Evolutionary conservation across 2,888 invertebrate genomes (phyloP).

Genomic region (Stegana nigrithorax): DNA sequence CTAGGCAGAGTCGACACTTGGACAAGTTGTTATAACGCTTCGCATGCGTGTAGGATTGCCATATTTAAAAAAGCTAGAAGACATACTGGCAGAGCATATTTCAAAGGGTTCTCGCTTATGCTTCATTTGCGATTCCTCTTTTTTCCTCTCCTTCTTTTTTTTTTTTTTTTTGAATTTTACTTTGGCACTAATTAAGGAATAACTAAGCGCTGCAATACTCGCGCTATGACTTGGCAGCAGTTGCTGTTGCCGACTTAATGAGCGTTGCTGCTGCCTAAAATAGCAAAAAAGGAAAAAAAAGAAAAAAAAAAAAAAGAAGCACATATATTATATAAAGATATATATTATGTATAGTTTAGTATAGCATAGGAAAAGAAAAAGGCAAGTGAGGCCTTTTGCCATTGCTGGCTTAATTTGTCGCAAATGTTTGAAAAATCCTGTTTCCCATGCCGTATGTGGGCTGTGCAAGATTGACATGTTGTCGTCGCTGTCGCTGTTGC

Average conservation of each 20-base stretch:
- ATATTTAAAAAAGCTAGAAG: conserved; percentile 13
- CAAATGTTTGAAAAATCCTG: conserved; percentile 22
- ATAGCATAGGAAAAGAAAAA: background rate
- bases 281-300: too few relatives aligned
- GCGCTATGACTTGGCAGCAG: background rate
- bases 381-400: background rate
- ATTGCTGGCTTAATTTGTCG: conserved; percentile 54
- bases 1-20: background rate
- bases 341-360: too few relatives aligned
- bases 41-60: background rate
- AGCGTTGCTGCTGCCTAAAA: too few relatives aligned
- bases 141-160: too few relatives aligned
- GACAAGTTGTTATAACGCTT: background rate
- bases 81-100: background rate
- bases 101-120: background rate
- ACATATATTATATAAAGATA: too few relatives aligned
- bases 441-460: conserved; percentile 44
- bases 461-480: conserved; percentile 55
- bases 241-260: too few relatives aligned
- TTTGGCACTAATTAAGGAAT: conserved; percentile 8
- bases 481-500: conserved; percentile 33
- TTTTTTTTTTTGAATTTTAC: too few relatives aligned
- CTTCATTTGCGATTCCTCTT: background rate
- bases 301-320: too few relatives aligned
- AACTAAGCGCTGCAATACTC: background rate